Evolutionary conservation across 2,888 invertebrate species (phyloP), one percentile per base, ranked within the genome.

Genomic region (Athrips mouffetella): DNA sequence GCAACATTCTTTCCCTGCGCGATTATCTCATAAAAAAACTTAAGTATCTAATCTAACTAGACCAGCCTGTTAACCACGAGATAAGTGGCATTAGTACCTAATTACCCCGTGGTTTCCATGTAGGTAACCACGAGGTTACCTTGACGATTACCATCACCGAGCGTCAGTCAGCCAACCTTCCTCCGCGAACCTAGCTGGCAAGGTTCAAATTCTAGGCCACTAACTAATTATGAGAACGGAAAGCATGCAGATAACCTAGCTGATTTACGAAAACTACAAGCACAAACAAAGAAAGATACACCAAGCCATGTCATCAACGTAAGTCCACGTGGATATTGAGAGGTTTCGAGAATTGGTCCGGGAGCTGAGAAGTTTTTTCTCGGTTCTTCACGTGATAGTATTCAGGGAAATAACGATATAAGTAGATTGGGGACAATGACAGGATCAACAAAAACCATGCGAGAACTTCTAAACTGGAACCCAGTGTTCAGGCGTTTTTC

Each of bases 161-260:
- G 18, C 35, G 3, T 35, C 35, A 35, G 20, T 35, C 35, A 35
- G 20, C 20, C 16, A 2, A 18, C 35, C 13, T 2, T 5, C n/a
- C 13, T n/a, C 27, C 16, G 41, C 41, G 37, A n/a, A 10, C 11
- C 10, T 11, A 13, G 11, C 41, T 41, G 18, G 25, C 48, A 48
- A 48, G 48, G 48, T 35, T 48, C 27, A 8, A 23, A 41, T 33
- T 42, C 42, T 48, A 48, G 48, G 48, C 21, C 39, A 25, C 25
- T 10, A 31, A 10, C 44, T 44, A 31, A 44, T 31, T 31, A 44
- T 44, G 31, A 31, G 31, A 44, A 31, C 44, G 31, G 44, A 44
- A 44, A 44, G 21, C 37, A 37, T 31, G 15, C 23, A 10, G 30
- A 30, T 31, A 31, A 13, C 30, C n/a, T 18, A n/a, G 3, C 11